phyloP scores from a whole-genome alignment of 2,797 vertebrate species.

The Zenarchopterus dispar region DNA sequence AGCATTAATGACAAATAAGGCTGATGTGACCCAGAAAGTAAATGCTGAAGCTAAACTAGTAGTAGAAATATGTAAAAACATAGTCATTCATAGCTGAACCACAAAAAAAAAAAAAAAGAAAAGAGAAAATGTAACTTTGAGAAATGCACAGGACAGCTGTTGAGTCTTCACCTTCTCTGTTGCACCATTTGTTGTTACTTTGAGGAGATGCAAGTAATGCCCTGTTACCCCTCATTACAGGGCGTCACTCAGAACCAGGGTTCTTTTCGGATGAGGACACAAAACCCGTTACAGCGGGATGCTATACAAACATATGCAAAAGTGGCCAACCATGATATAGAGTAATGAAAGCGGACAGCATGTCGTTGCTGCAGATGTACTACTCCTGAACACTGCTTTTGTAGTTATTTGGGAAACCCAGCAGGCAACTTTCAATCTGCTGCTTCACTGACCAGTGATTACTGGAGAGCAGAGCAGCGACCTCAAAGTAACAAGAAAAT shows the following conservation, averaged over 20 bases:
- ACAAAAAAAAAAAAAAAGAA: constrained; percentile 1
- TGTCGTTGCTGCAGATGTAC: background rate
- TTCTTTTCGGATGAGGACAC: constrained; percentile 49
- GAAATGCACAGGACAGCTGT: constrained; percentile 3
- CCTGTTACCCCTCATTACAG: constrained; percentile 10
- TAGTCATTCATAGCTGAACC: constrained; percentile 18
- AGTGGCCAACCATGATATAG: constrained; percentile 30
- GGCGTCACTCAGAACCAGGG: constrained; percentile 21
- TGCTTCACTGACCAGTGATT: constrained; percentile 2
- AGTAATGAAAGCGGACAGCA: background rate
- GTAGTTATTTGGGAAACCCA: background rate
- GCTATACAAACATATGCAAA: constrained; percentile 24
- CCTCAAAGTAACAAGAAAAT: too few species aligned
- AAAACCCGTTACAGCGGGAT: constrained; percentile 20
- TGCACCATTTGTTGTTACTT: constrained; percentile 3
- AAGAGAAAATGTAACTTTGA: constrained; percentile 6
- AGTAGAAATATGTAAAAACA: constrained; percentile 5
- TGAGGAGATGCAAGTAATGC: background rate
- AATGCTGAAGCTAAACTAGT: background rate
- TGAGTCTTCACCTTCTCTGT: background rate
- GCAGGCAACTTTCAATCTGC: constrained; percentile 1
- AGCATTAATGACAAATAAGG: constrained; percentile 12
- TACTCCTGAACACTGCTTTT: background rate
- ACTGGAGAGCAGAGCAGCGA: background rate
- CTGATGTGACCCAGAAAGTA: background rate